Evolutionary conservation across 2,113 vertebrate species (phyloP).

Genomic region (Sisor rabdophorus): DNA sequence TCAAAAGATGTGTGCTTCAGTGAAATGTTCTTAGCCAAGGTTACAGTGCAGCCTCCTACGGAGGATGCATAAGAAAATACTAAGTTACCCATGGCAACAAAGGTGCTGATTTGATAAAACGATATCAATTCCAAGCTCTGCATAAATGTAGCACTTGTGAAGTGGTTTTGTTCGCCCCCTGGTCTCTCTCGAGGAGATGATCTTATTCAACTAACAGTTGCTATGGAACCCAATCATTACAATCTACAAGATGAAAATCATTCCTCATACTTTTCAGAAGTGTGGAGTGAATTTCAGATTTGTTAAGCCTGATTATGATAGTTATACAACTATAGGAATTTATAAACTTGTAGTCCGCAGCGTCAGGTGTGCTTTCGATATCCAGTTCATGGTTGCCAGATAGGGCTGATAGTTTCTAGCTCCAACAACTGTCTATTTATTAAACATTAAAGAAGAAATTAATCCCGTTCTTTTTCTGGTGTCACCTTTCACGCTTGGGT

Average conservation of each 20-base stretch:
- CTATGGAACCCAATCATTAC: not conserved
- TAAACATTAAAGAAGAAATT: too few relatives aligned
- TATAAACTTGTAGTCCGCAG: too few relatives aligned
- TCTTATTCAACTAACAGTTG: constrained; percentile 11
- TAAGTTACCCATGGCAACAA: constrained; percentile 39
- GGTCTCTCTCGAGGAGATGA: not conserved
- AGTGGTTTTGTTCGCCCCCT: constrained; percentile 9
- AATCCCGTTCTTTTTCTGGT: too few relatives aligned
- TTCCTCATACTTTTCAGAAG: not conserved
- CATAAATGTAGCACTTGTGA: constrained; percentile 7
- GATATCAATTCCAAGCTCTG: constrained; percentile 16
- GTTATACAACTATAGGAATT: too few relatives aligned
- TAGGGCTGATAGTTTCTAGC: too few relatives aligned
- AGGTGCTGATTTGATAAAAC: constrained; percentile 21
- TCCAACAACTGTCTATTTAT: too few relatives aligned
- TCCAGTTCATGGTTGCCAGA: too few relatives aligned
- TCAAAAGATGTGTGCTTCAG: not conserved
- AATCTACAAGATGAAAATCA: not conserved
- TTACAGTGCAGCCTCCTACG: constrained; percentile 9
- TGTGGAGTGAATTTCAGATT: not conserved
- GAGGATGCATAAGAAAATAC: constrained; percentile 24
- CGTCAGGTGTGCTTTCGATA: too few relatives aligned
- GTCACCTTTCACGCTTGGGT: too few relatives aligned
- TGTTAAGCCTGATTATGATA: not conserved
- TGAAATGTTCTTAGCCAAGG: constrained; percentile 10